phyloP scores from a whole-genome alignment of 1,140 invertebrate species.

The Eriocheir sinensis region DNA sequence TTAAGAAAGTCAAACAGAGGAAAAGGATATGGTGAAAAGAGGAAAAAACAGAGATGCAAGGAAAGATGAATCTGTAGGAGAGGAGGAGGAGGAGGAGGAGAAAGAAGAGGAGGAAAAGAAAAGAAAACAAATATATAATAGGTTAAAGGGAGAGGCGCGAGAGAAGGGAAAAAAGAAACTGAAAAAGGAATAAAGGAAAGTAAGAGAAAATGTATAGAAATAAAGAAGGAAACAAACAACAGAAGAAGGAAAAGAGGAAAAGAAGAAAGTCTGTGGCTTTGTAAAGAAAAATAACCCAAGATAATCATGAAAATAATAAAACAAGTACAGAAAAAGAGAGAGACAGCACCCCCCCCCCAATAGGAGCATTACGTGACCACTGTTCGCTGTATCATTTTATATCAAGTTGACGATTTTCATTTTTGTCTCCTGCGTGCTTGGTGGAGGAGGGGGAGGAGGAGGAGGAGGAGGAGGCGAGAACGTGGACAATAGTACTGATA shows the following conservation, averaged over 20 bases:
- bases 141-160: neutral
- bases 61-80: neutral
- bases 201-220: neutral
- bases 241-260: neutral
- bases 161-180: neutral
- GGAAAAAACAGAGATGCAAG: neutral
- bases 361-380: neutral
- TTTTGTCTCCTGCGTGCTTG: neutral
- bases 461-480: neutral
- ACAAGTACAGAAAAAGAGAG: neutral
- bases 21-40: neutral
- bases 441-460: neutral
- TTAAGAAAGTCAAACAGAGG: neutral
- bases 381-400: slow-evolving; percentile 6
- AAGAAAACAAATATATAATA: neutral
- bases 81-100: neutral
- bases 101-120: neutral
- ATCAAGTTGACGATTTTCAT: slow-evolving; percentile 4
- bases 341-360: neutral
- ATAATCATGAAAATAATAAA: neutral
- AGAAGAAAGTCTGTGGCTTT: too few species aligned
- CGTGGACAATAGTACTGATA: slow-evolving; percentile 1
- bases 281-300: neutral
- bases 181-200: neutral
- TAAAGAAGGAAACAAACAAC: neutral